These are phyloP conservation scores for Apogon talboti DNA, from an alignment of 2,797 vertebrate genomes.

Conservation along the genomic window DNA sequence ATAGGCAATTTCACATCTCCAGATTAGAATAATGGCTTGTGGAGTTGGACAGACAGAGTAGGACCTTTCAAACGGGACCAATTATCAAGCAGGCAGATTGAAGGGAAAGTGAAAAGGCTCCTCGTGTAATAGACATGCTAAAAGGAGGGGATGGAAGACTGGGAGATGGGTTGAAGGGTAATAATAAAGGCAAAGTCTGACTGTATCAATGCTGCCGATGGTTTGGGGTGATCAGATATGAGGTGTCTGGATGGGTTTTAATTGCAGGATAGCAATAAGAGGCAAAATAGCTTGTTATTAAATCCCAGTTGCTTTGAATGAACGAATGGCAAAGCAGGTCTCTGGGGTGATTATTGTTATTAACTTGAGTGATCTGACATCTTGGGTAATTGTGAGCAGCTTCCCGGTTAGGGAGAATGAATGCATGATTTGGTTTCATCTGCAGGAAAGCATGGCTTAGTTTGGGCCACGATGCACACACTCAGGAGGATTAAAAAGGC, in stretches of 20 bases:
- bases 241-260: slow-evolving; percentile 81
- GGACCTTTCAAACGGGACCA: slow-evolving; percentile 81
- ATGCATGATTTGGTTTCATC: slow-evolving; percentile 57
- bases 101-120: slow-evolving; percentile 76
- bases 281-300: slow-evolving; percentile 73
- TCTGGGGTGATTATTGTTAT: slow-evolving; percentile 80
- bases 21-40: slow-evolving; percentile 87
- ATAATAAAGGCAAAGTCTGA: slow-evolving; percentile 60
- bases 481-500: slow-evolving; percentile 28
- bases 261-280: slow-evolving; percentile 77
- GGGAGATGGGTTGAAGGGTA: slow-evolving; percentile 61
- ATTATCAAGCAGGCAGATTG: slow-evolving; percentile 81
- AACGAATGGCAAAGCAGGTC: slow-evolving; percentile 63
- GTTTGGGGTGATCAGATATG: slow-evolving; percentile 62
- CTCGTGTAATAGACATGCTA: slow-evolving; percentile 64
- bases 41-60: slow-evolving; percentile 82
- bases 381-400: slow-evolving; percentile 73
- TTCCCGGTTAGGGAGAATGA: slow-evolving; percentile 52
- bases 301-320: slow-evolving; percentile 70
- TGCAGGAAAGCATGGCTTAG: slow-evolving; percentile 35
- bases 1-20: slow-evolving; percentile 88
- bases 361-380: slow-evolving; percentile 78
- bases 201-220: slow-evolving; percentile 64
- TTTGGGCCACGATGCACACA: slow-evolving; percentile 13
- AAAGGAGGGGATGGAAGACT: slow-evolving; percentile 53